These are phyloP conservation scores for Entomobrya multifasciata DNA, from an alignment of 2,888 invertebrate genomes.

Conservation along the genomic window DNA sequence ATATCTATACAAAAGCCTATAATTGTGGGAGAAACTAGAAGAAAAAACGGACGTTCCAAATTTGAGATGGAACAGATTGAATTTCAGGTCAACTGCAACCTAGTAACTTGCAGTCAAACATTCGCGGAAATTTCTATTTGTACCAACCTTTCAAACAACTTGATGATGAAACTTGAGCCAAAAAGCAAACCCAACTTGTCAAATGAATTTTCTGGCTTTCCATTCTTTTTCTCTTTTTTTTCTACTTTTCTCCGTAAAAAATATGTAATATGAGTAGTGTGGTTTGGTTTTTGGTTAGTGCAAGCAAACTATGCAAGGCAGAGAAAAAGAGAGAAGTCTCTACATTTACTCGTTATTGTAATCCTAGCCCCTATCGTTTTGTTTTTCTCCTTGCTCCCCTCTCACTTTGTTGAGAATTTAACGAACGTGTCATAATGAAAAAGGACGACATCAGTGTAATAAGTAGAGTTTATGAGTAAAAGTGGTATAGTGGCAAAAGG, in stretches of 20 bases:
- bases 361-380: no score
- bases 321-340: no score
- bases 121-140: background rate
- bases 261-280: background rate
- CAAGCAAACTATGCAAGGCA: no score
- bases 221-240: no score
- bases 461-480: background rate
- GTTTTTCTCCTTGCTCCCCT: no score
- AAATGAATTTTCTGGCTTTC: slow-evolving; percentile 15
- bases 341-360: no score
- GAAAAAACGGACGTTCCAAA: background rate
- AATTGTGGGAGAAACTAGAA: no score
- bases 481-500: background rate
- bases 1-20: background rate
- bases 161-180: background rate
- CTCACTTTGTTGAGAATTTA: background rate
- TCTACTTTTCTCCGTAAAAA: background rate
- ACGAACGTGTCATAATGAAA: slow-evolving; percentile 10
- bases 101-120: background rate
- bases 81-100: background rate
- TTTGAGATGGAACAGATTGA: background rate
- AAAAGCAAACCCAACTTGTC: slow-evolving; percentile 6
- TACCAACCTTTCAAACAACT: background rate
- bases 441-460: background rate
- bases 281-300: background rate